Conservation (phyloP, 2,113 vertebrate genomes). For the Bufo bufo region DNA sequence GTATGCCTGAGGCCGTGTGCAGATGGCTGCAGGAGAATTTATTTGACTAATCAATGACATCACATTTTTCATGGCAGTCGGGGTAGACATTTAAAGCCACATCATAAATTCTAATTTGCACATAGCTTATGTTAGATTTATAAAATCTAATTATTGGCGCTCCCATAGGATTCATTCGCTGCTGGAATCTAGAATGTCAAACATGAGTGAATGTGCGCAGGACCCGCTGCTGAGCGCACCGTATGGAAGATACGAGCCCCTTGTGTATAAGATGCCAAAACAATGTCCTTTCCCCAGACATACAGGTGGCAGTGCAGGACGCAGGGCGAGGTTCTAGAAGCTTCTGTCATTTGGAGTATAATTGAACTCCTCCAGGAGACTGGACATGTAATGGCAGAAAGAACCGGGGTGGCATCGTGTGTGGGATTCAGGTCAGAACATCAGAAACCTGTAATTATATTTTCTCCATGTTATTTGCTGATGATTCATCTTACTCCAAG, state of each 20-base stretch:
- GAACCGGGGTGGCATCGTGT: not conserved
- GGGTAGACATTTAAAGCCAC: not conserved
- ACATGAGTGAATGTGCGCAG: not conserved
- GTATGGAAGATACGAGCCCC: not conserved
- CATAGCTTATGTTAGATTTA: not conserved
- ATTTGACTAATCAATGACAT: not conserved
- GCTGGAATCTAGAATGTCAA: not conserved
- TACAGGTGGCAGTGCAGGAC: not conserved
- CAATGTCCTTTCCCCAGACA: not conserved
- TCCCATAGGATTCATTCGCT: not conserved
- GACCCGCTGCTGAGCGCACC: not conserved
- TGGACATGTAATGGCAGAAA: not conserved
- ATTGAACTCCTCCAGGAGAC: not conserved
- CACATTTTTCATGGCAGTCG: not conserved
- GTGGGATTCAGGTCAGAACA: not conserved
- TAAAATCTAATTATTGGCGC: not conserved
- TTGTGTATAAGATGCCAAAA: not conserved
- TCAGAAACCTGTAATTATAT: not conserved
- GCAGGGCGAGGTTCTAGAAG: not conserved
- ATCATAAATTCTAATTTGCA: not conserved
- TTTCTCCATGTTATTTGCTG: not conserved
- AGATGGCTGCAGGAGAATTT: not conserved
- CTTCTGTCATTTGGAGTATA: not conserved
- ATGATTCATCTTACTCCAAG: not conserved
- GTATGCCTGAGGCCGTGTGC: no score